Evolutionary conservation across 53 echinoderm and acorn worm species (phyloP), one percentile per base, ranked within the genome.

Genomic region (Hippasteria phrygiana): DNA sequence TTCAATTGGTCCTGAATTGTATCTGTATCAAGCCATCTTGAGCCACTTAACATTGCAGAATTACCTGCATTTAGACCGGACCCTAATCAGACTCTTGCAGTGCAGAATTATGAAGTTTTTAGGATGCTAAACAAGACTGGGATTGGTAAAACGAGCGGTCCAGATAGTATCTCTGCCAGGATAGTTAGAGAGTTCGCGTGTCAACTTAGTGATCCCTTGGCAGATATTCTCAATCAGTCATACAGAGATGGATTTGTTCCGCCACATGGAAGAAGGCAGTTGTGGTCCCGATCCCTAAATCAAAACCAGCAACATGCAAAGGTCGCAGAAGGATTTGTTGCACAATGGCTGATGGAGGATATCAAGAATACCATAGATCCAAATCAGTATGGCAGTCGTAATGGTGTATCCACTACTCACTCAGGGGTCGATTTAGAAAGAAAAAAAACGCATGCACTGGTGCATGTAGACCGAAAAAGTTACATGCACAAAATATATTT

Each of bases 121-220:
- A 33, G 13, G n/a, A 31, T 31, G 28, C 55, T 77, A 2, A 53
- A 54, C 4, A 77, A 54, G 34, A 77, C 20, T 27, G 70, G 53
- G 71, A 18, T 70, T 31, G 71, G 85, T 70, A 84, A 84, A 42
- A 20, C 85, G 13, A 26, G 65, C 39, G 83, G 83, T 2, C 83
- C 83, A 27, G 66, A 82, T 82, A 66, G 43, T 22, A 39, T 82
- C 31, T 82, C 66, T 63, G 85, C 85, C 28, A 84, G 71, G 46
- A 69, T 84, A 48, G 10, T 77, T 16, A 27, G 35, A 70, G 84
- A 79, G 71, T 90, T 90, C 42, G 67, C 90, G 28, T 90, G 77
- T 50, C 69, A 78, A 48, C 48, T 77, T 17, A 67, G 32, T 33
- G 36, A 67, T 33, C 69, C 69, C 3, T 33, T 67, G 31, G 22